Conservation (phyloP, 92 coral and sea anemone species). For the Actinernus sp. region DNA sequence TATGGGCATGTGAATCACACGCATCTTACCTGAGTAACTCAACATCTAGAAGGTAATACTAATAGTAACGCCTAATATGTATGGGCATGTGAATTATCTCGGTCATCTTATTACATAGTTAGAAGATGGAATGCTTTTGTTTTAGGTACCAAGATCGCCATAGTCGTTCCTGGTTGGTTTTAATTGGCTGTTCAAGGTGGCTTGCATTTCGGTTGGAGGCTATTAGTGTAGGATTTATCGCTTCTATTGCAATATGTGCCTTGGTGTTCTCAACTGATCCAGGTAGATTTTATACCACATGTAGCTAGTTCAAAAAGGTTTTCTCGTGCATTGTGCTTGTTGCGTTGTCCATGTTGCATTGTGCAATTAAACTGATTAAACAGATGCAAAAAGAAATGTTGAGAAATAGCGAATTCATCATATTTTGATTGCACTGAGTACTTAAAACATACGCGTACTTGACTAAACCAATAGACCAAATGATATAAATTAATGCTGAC, state of each 20-base stretch:
- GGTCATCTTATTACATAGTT: too few relatives aligned
- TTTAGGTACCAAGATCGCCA: slow-evolving; percentile 29
- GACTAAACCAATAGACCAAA: too few relatives aligned
- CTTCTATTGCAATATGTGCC: slow-evolving; percentile 6
- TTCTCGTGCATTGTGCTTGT: not conserved
- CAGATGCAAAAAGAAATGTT: not conserved
- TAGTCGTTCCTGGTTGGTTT: slow-evolving; percentile 20
- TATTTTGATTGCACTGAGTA: too few relatives aligned
- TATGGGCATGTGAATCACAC: too few relatives aligned
- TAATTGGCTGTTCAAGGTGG: slow-evolving; percentile 24
- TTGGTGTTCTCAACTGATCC: slow-evolving; percentile 19
- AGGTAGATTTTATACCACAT: slow-evolving; percentile 7
- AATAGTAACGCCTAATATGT: too few relatives aligned
- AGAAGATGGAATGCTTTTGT: too few relatives aligned
- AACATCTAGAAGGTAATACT: too few relatives aligned
- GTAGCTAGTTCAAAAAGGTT: not conserved
- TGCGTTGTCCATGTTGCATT: not conserved
- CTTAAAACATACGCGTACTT: too few relatives aligned
- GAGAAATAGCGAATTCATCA: not conserved
- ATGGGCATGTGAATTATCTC: too few relatives aligned
- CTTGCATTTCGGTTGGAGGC: slow-evolving; percentile 16
- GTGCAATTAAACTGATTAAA: too few relatives aligned
- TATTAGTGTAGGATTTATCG: slow-evolving; percentile 11
- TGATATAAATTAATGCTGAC: too few relatives aligned
- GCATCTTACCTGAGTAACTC: too few relatives aligned